Evolutionary conservation across 2,113 vertebrate genomes (phyloP).

Genomic region (Hippoglossus stenolepis): DNA sequence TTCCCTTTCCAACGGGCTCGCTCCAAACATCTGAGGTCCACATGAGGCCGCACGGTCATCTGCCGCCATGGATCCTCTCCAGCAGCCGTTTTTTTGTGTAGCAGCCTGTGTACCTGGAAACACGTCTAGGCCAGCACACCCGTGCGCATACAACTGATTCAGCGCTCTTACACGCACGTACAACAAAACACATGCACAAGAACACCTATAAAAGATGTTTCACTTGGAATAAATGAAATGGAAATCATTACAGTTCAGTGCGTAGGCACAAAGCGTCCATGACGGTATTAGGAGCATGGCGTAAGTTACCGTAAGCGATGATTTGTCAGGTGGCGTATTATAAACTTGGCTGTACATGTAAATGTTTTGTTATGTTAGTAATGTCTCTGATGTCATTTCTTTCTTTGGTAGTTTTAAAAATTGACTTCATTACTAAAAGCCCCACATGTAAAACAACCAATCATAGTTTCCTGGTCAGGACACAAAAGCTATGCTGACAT

Average conservation of each 20-base stretch:
- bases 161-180: constrained; percentile 22
- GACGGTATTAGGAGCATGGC: background rate
- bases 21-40: constrained; percentile 77
- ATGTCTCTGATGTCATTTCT: background rate
- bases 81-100: constrained; percentile 17
- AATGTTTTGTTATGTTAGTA: background rate
- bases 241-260: constrained; percentile 47
- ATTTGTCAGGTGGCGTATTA: constrained; percentile 16
- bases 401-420: background rate
- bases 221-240: constrained; percentile 37
- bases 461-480: too few relatives aligned
- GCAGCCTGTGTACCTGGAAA: constrained; percentile 51
- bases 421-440: background rate
- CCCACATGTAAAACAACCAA: too few relatives aligned
- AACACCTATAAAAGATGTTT: constrained; percentile 48
- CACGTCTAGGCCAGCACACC: constrained; percentile 10
- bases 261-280: constrained; percentile 29
- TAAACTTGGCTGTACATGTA: constrained; percentile 11
- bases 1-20: constrained; percentile 51
- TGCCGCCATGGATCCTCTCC: constrained; percentile 55
- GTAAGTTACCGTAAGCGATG: constrained; percentile 20
- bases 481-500: too few relatives aligned
- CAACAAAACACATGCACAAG: constrained; percentile 34
- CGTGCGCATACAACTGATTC: constrained; percentile 21
- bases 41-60: constrained; percentile 58